Conservation (phyloP, 2,888 invertebrate species). For the Orthonevra nobilis region DNA sequence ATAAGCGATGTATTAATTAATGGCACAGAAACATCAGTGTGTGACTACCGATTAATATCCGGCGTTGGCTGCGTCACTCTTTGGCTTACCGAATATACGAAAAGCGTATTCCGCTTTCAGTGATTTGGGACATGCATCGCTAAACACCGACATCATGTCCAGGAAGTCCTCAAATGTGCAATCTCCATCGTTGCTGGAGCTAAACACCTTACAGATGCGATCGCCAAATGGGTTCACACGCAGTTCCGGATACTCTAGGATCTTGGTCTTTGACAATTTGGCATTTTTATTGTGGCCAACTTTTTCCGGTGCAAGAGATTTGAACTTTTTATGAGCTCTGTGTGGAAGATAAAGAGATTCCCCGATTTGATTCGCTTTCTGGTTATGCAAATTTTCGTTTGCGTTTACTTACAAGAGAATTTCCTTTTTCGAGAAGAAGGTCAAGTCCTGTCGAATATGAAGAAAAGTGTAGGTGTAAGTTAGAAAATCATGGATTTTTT, state of each 20-base stretch:
- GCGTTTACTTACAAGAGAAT: conserved; percentile 89
- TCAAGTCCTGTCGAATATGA: conserved; percentile 87
- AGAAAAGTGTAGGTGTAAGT: not conserved
- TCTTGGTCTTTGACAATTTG: conserved; percentile 90
- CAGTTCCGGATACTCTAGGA: conserved; percentile 92
- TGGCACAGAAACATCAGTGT: conserved; percentile 2
- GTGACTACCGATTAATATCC: too few species aligned
- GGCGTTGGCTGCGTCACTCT: too few species aligned
- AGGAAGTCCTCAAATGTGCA: conserved; percentile 97
- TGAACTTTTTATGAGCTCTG: conserved; percentile 95
- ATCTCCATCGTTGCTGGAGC: conserved; percentile 93
- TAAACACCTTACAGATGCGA: conserved; percentile 94
- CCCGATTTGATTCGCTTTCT: too few species aligned
- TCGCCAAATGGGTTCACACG: conserved; percentile 95
- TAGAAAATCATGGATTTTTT: too few species aligned
- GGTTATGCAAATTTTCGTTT: not conserved
- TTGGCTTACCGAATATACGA: conserved; percentile 91
- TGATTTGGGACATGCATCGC: conserved; percentile 93
- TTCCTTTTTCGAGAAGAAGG: conserved; percentile 96
- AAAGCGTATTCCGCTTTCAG: conserved; percentile 98
- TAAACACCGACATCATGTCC: conserved; percentile 98
- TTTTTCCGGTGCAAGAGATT: conserved; percentile 92
- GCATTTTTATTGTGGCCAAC: conserved; percentile 94
- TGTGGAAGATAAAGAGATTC: too few species aligned
- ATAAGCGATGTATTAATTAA: conserved; percentile 36